Evolutionary conservation across 2,797 vertebrate species (phyloP).

Genomic region (Amblyraja radiata): DNA sequence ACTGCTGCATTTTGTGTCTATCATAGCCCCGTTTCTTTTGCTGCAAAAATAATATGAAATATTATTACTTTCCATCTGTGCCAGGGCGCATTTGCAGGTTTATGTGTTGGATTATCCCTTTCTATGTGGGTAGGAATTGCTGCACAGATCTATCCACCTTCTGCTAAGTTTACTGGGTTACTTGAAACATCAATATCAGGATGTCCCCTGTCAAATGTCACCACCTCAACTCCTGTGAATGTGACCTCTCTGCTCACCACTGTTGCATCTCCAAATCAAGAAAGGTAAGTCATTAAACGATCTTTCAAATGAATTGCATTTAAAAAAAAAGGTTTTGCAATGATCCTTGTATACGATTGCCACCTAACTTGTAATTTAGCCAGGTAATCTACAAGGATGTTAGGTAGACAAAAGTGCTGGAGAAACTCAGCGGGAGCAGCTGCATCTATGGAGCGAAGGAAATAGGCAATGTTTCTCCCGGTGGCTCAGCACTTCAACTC

Average conservation of each 20-base stretch:
- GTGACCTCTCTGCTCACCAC: background rate
- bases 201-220: background rate
- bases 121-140: slow-evolving; percentile 17
- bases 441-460: too few species aligned
- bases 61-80: background rate
- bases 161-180: background rate
- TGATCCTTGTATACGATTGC: background rate
- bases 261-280: background rate
- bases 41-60: background rate
- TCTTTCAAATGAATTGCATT: background rate
- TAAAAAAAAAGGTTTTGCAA: background rate
- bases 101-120: slow-evolving; percentile 9
- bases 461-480: too few species aligned
- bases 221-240: background rate
- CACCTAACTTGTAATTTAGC: background rate
- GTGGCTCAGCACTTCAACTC: too few species aligned
- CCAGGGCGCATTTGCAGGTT: slow-evolving; percentile 17
- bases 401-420: background rate
- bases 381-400: background rate
- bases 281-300: background rate
- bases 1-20: too few species aligned
- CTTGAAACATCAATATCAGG: slow-evolving; percentile 24
- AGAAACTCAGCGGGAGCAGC: too few species aligned
- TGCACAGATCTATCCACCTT: slow-evolving; percentile 26
- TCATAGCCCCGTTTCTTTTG: background rate